Conservation (phyloP, 2,888 invertebrate genomes). For the Erebia ligea region DNA sequence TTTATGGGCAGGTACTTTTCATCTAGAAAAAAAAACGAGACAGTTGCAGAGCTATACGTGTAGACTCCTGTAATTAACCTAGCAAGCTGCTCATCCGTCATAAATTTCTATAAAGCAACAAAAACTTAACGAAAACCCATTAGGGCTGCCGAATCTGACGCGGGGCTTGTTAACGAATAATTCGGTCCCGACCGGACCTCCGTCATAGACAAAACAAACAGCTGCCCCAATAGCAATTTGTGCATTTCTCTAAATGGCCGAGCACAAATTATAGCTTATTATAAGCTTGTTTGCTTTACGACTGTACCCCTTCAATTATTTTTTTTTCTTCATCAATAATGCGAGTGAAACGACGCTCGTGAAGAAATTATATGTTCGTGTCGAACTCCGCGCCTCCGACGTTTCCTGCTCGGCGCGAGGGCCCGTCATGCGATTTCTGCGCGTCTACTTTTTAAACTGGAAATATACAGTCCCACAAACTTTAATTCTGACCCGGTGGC, state of each 20-base stretch:
- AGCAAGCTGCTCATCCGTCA: slow-evolving; percentile 69
- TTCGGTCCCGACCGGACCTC: slow-evolving; percentile 77
- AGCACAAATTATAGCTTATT: slow-evolving; percentile 83
- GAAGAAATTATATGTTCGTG: slow-evolving; percentile 79
- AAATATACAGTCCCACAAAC: no score
- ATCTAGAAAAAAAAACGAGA: slow-evolving; percentile 20
- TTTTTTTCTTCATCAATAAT: slow-evolving; percentile 80
- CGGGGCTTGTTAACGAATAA: slow-evolving; percentile 82
- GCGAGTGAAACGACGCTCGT: slow-evolving; percentile 59
- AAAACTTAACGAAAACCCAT: slow-evolving; percentile 82
- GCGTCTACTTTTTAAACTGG: slow-evolving; percentile 26
- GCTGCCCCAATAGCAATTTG: slow-evolving; percentile 79
- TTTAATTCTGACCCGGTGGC: no score
- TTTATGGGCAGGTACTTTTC: neutral
- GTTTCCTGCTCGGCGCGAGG: slow-evolving; percentile 51
- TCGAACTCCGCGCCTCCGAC: slow-evolving; percentile 73
- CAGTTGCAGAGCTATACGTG: slow-evolving; percentile 44
- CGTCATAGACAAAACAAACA: slow-evolving; percentile 83
- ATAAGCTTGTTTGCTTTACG: slow-evolving; percentile 84
- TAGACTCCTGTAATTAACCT: slow-evolving; percentile 64
- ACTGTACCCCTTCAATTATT: slow-evolving; percentile 81
- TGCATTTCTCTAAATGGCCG: slow-evolving; percentile 83
- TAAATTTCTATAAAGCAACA: slow-evolving; percentile 78
- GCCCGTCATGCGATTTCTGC: slow-evolving; percentile 39
- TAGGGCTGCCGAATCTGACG: slow-evolving; percentile 83